Conservation (phyloP, 2,113 vertebrate genomes). For the Mixornis gularis region DNA sequence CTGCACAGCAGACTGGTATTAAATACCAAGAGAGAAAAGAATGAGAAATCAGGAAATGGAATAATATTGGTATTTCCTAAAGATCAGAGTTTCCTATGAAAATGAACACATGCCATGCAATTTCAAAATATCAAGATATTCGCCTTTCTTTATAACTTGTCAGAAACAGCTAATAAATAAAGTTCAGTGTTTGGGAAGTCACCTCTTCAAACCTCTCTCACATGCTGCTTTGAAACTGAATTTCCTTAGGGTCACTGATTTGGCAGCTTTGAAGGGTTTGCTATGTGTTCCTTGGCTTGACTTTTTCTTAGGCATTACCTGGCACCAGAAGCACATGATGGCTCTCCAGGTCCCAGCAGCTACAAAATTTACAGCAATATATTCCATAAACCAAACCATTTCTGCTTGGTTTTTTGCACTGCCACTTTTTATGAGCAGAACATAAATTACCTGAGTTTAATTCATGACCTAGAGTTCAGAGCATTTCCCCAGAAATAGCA, state of each 20-base stretch:
- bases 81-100: slow-evolving; percentile 16
- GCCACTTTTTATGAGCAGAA: not conserved
- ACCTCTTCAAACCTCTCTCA: not conserved
- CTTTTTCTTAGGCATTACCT: not conserved
- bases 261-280: not conserved
- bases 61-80: slow-evolving; percentile 10
- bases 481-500: slow-evolving; percentile 38
- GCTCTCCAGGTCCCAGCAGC: not conserved
- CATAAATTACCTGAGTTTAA: slow-evolving; percentile 50
- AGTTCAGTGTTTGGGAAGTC: not conserved
- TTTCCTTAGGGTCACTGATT: not conserved
- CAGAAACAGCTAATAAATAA: slow-evolving; percentile 45
- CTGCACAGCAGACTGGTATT: not conserved
- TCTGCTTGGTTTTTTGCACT: not conserved
- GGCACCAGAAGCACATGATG: not conserved
- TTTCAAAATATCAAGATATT: not conserved
- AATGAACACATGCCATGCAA: not conserved
- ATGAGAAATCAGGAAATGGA: slow-evolving; percentile 19
- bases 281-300: not conserved
- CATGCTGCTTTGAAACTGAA: not conserved
- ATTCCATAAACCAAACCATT: not conserved
- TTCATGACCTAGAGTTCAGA: not conserved
- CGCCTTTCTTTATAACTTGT: not conserved
- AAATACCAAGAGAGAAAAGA: slow-evolving; percentile 10
- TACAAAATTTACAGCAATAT: not conserved